These are phyloP conservation scores for Lycaon pictus DNA, from an alignment of 2,113 vertebrate genomes.

Conservation along the genomic window DNA sequence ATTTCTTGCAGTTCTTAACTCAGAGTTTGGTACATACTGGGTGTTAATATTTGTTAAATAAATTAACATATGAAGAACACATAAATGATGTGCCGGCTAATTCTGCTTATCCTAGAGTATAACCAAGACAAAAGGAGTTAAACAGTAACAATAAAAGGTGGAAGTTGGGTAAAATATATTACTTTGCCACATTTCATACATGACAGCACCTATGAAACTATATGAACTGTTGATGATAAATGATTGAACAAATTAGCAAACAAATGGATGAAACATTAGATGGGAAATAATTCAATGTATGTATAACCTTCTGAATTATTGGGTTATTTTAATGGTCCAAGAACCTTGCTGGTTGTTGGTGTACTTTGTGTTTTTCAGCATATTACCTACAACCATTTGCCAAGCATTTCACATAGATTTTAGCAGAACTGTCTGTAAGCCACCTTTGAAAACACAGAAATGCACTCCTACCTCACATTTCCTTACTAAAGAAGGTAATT, in stretches of 20 bases:
- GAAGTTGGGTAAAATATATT: neutral
- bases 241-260: neutral
- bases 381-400: neutral
- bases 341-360: neutral
- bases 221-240: neutral
- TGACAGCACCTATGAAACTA: neutral
- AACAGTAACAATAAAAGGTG: neutral
- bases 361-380: neutral
- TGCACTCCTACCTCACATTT: neutral
- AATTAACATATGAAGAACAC: neutral
- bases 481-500: neutral
- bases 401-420: neutral
- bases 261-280: neutral
- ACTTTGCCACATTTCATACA: neutral
- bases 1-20: neutral
- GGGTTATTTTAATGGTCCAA: neutral
- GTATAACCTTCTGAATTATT: neutral
- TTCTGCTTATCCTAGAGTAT: neutral
- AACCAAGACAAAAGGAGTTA: neutral
- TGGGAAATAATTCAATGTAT: neutral
- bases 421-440: neutral
- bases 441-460: neutral
- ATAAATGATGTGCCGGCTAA: neutral
- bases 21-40: neutral
- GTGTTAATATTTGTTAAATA: neutral